Evolutionary conservation across 30 jellyfish, hydroid and myxozoan genomes (phyloP), one percentile per base, ranked within the genome.

Genomic region (Turritopsis dohrnii): DNA sequence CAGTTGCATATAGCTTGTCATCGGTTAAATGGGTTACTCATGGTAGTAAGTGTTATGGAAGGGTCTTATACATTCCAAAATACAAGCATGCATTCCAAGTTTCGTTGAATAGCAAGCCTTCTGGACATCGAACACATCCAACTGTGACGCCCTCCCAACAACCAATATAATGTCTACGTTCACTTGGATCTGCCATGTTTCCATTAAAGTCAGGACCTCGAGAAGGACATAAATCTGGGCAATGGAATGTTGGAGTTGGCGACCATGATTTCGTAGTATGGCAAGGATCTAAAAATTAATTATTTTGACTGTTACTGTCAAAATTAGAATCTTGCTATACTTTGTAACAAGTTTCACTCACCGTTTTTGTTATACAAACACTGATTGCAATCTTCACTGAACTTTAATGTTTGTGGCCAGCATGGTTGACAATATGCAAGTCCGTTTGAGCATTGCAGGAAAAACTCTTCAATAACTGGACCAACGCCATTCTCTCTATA

Each of bases 371-470:
- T 76, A 28, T 76, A 28, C 77, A 76, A 8, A 22, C 84, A 76
- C 54, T 76, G 84, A 16, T 76, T 76, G 28, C 84, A 76, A 13
- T 5, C 9, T 52, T 76, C 79, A 28, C 72, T 76, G 77, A 76
- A 76, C 7, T 28, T 23, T 76, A 76, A 52, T 7, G 52, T 76
- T 28, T 28, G 72, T 23, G 84, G 84, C 84, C 84, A 76, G 54
- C 84, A 76, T 19, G 84, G 66, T 23, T 76, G 84, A 76, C 84
- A 76, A 28, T 65, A 24, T 28, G 84, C 84, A 13, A 28, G n/a
- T 9, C 84, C 84, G 28, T 76, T 76, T 24, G 84, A 76, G 28
- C 84, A 76, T 28, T 29, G 72, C 60, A 41, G 13, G 84, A 76
- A 29, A 28, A 76, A 76, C 26, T 76, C 71, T 25, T 76, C 52